Conservation (phyloP, 1,140 invertebrate species). For the Drosophila truncata region DNA sequence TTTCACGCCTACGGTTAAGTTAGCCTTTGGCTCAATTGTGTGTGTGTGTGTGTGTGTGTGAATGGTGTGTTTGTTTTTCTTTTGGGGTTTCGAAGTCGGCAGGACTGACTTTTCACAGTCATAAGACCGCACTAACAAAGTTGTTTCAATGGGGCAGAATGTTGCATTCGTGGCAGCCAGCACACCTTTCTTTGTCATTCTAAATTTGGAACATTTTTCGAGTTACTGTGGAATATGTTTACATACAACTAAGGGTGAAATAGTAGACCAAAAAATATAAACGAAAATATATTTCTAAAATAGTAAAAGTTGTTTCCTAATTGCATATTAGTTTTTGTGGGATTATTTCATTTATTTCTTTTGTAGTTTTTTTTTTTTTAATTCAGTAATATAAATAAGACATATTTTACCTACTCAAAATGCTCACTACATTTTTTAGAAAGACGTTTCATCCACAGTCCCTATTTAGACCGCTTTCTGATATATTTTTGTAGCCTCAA, state of each 20-base stretch:
- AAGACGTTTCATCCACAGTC: background rate
- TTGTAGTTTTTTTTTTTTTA: no score
- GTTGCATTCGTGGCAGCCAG: background rate
- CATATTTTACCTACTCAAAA: no score
- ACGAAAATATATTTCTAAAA: background rate
- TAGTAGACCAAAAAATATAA: background rate
- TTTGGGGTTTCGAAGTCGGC: slow-evolving; percentile 19
- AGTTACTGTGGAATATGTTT: slow-evolving; percentile 14
- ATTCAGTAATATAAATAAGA: no score
- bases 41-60: background rate
- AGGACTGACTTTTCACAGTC: slow-evolving; percentile 27
- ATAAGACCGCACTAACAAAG: background rate
- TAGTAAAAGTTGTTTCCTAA: no score
- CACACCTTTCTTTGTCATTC: slow-evolving; percentile 20
- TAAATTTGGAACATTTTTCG: slow-evolving; percentile 35
- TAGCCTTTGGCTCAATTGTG: background rate
- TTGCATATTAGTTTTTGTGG: background rate
- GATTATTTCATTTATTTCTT: background rate
- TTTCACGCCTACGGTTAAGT: slow-evolving; percentile 39
- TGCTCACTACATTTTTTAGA: background rate
- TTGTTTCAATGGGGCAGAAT: background rate
- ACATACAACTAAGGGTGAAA: background rate
- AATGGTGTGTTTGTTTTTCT: background rate
- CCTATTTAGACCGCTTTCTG: background rate
- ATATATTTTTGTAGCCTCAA: background rate